A percentile compares a stretch with the other conserved stretches of the same genome.
phyloP scores from a whole-genome alignment of 2,113 vertebrate genomes.

The Chrysochloris asiatica region DNA sequence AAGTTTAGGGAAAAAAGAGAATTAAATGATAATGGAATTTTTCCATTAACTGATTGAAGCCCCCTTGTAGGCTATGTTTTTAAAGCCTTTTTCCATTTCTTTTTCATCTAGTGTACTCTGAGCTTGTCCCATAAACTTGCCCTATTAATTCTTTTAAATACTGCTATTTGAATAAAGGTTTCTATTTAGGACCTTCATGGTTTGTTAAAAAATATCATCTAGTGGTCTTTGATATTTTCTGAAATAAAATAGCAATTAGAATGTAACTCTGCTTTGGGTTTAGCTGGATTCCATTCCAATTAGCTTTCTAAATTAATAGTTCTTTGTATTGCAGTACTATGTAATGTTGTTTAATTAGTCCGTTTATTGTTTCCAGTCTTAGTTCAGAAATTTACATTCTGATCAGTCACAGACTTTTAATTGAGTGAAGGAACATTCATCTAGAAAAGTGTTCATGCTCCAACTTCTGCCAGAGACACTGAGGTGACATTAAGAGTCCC shows the following conservation, averaged over 20 bases:
- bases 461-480: not conserved
- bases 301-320: constrained; percentile 57
- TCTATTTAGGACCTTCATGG: not conserved
- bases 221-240: constrained; percentile 55
- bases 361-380: constrained; percentile 58
- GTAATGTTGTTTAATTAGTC: constrained; percentile 53
- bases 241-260: constrained; percentile 60
- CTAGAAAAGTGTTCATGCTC: constrained; percentile 50
- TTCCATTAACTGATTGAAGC: no score
- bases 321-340: constrained; percentile 32
- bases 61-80: not conserved
- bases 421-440: constrained; percentile 52
- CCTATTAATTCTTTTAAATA: constrained; percentile 48
- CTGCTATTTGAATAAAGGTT: not conserved
- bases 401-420: constrained; percentile 53
- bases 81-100: constrained; percentile 7
- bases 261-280: constrained; percentile 12
- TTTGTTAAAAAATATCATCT: constrained; percentile 45
- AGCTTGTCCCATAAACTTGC: not conserved
- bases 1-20: no score
- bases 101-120: not conserved
- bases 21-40: no score
- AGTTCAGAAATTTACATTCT: constrained; percentile 55
- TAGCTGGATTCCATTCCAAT: constrained; percentile 61
- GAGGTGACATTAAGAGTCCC: constrained; percentile 41